Evolutionary conservation across 1,140 invertebrate species (phyloP).

Genomic region (Polypedilum pembai): DNA sequence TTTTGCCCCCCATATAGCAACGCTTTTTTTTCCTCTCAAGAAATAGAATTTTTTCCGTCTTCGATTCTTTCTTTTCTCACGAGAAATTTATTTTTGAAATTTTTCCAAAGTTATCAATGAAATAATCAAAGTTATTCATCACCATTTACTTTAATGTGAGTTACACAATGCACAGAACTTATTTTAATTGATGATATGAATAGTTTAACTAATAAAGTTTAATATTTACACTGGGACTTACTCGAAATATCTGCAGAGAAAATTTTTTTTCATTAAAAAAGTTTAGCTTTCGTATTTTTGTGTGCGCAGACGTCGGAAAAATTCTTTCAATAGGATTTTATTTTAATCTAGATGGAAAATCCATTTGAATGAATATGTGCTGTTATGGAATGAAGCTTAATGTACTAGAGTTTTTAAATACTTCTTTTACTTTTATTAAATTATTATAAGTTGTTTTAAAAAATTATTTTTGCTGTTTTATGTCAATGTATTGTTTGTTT

Average conservation of each 20-base stretch:
- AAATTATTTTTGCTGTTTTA: too few relatives aligned
- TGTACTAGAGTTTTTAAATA: too few relatives aligned
- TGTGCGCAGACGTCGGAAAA: neutral
- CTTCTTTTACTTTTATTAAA: too few relatives aligned
- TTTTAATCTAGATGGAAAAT: too few relatives aligned
- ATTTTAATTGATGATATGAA: neutral
- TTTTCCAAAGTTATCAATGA: constrained; percentile 8
- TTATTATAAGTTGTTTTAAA: too few relatives aligned
- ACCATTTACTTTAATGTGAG: neutral
- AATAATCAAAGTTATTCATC: neutral
- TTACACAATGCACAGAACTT: neutral
- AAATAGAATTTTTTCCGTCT: neutral
- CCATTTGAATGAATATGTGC: too few relatives aligned
- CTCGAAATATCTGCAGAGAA: constrained; percentile 22
- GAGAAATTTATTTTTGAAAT: neutral
- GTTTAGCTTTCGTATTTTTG: neutral
- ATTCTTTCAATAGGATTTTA: neutral
- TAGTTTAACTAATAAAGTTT: constrained; percentile 6
- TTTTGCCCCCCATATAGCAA: neutral
- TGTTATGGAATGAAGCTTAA: too few relatives aligned
- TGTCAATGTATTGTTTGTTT: too few relatives aligned
- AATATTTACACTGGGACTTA: constrained; percentile 18
- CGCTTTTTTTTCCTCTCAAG: neutral
- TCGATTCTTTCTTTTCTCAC: constrained; percentile 15
- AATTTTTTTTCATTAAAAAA: neutral